Evolutionary conservation across 2,888 invertebrate species (phyloP).

Genomic region (Oeneis ivallda): DNA sequence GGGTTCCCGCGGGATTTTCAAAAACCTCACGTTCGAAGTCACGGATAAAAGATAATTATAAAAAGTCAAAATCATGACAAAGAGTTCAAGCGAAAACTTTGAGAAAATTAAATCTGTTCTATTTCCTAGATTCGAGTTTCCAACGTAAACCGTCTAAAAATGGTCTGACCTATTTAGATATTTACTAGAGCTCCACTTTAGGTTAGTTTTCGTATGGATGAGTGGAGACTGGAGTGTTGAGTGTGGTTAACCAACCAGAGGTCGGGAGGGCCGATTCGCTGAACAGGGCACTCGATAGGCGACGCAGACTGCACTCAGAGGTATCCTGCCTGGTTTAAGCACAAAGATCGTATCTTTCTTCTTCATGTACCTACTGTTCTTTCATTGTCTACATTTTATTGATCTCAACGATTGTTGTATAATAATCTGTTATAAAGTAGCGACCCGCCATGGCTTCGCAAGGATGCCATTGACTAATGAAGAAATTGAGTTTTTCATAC

Average conservation of each 20-base stretch:
- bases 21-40: no score
- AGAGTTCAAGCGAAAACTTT: neutral
- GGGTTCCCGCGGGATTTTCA: no score
- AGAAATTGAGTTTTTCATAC: no score
- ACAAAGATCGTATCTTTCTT: constrained; percentile 1
- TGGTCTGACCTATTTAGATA: constrained; percentile 35
- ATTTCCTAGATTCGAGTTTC: neutral
- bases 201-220: constrained; percentile 37
- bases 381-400: neutral
- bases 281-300: constrained; percentile 40
- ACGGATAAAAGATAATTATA: neutral
- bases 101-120: neutral
- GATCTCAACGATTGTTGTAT: no score
- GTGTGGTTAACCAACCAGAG: constrained; percentile 23
- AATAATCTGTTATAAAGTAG: no score
- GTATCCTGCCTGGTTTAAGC: constrained; percentile 19
- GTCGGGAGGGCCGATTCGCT: constrained; percentile 37
- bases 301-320: constrained; percentile 20
- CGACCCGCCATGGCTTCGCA: no score
- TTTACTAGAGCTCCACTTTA: constrained; percentile 31
- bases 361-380: neutral
- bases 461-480: no score
- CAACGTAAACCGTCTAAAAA: constrained; percentile 20
- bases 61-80: neutral
- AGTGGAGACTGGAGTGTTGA: constrained; percentile 8